Evolutionary conservation across 2,113 vertebrate genomes (phyloP).

Genomic region (Galemys pyrenaicus): DNA sequence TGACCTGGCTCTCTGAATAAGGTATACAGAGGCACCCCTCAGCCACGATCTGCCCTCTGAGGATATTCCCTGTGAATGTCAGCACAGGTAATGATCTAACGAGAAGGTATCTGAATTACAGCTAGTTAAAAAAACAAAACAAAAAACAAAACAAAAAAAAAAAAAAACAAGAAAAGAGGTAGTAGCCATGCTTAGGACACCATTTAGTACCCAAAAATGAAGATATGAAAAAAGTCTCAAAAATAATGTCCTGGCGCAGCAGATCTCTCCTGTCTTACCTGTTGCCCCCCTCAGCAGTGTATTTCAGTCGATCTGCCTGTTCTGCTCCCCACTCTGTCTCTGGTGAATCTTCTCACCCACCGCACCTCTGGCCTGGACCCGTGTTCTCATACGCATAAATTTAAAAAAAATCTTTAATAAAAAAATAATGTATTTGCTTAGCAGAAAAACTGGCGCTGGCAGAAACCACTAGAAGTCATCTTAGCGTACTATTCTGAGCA

Average conservation of each 20-base stretch:
- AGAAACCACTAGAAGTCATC: not conserved
- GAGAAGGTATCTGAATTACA: not conserved
- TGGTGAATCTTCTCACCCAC: too few species aligned
- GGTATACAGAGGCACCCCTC: not conserved
- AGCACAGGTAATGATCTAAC: not conserved
- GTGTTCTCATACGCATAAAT: too few species aligned
- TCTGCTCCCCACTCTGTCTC: too few species aligned
- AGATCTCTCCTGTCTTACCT: too few species aligned
- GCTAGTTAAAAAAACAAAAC: not conserved
- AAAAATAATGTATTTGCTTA: not conserved
- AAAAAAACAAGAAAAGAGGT: accelerated
- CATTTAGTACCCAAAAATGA: not conserved
- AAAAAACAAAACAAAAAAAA: too few species aligned
- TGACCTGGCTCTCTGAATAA: not conserved
- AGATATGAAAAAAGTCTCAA: not conserved
- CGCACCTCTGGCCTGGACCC: too few species aligned
- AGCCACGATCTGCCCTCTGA: not conserved
- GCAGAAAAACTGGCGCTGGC: not conserved
- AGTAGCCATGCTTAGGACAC: not conserved
- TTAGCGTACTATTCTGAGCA: not conserved
- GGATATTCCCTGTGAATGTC: not conserved
- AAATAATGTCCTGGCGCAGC: too few species aligned
- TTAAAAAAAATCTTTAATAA: too few species aligned
- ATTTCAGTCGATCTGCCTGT: too few species aligned
- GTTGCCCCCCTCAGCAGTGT: too few species aligned